A percentile compares a stretch with the other conserved stretches of the same genome.
These are phyloP conservation scores for Hirtodrosophila histrioides DNA, from an alignment of 2,888 invertebrate genomes.

Conservation along the genomic window DNA sequence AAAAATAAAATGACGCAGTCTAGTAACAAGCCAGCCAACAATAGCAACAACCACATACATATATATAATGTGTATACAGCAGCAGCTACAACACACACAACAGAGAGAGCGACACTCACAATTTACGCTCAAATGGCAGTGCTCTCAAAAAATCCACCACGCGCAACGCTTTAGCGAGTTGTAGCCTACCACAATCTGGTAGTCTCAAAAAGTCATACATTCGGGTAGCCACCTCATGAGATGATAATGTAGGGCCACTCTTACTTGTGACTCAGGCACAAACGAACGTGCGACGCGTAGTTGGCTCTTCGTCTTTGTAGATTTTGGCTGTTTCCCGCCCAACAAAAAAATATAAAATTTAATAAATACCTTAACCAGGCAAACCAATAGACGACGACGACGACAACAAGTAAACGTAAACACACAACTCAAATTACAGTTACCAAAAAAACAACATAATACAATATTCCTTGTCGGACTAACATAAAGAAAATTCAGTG, in stretches of 20 bases:
- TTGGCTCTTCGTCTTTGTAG: conserved; percentile 73
- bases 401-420: conserved; percentile 16
- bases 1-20: background rate
- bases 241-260: conserved; percentile 21
- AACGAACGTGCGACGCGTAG: conserved; percentile 59
- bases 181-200: no score
- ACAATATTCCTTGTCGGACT: conserved; percentile 23
- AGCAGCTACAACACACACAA: conserved; percentile 1
- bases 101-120: no score
- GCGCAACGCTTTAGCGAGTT: conserved; percentile 8
- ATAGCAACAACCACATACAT: background rate
- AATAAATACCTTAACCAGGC: conserved; percentile 19
- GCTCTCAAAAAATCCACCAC: conserved; percentile 6
- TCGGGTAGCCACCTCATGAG: no score
- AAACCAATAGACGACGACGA: conserved; percentile 38
- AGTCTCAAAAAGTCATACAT: no score
- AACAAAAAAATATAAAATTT: conserved; percentile 38
- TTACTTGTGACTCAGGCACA: conserved; percentile 49
- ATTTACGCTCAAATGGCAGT: conserved; percentile 17
- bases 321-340: conserved; percentile 76
- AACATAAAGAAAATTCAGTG: conserved; percentile 7
- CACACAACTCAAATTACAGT: conserved; percentile 15
- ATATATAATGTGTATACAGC: no score
- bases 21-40: background rate
- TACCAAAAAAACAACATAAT: conserved; percentile 24